Conservation (phyloP, 2,888 invertebrate species). For the Yponomeuta plumbellus region DNA sequence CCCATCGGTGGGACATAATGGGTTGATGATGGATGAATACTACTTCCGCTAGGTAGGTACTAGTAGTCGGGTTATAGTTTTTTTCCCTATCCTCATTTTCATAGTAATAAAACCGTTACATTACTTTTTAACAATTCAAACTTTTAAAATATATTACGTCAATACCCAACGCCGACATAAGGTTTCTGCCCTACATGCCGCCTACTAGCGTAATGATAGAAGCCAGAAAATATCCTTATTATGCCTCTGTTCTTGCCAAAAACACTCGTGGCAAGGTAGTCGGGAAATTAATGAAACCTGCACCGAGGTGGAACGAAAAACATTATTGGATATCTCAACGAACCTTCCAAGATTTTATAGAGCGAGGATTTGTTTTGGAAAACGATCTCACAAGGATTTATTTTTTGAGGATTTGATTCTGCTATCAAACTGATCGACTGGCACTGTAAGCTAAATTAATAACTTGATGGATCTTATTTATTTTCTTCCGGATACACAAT, state of each 20-base stretch:
- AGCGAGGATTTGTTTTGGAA: neutral
- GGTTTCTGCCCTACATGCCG: neutral
- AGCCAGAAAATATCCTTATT: neutral
- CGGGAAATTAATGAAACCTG: neutral
- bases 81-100: too few species aligned
- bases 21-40: too few species aligned
- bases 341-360: neutral
- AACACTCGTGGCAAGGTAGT: neutral
- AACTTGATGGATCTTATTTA: too few species aligned
- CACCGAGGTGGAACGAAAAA: neutral
- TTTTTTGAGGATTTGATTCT: too few species aligned
- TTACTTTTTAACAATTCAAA: too few species aligned
- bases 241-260: neutral
- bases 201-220: neutral
- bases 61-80: too few species aligned
- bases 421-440: too few species aligned
- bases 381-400: neutral
- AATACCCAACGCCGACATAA: neutral
- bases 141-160: neutral
- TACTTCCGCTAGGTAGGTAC: too few species aligned
- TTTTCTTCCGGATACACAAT: too few species aligned
- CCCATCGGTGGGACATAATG: too few species aligned
- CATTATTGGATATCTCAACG: neutral
- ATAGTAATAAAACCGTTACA: too few species aligned
- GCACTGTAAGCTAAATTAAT: too few species aligned